Evolutionary conservation across 2,888 invertebrate genomes (phyloP), one percentile per base, ranked within the genome.

Genomic region (Ormyrus rosae): DNA sequence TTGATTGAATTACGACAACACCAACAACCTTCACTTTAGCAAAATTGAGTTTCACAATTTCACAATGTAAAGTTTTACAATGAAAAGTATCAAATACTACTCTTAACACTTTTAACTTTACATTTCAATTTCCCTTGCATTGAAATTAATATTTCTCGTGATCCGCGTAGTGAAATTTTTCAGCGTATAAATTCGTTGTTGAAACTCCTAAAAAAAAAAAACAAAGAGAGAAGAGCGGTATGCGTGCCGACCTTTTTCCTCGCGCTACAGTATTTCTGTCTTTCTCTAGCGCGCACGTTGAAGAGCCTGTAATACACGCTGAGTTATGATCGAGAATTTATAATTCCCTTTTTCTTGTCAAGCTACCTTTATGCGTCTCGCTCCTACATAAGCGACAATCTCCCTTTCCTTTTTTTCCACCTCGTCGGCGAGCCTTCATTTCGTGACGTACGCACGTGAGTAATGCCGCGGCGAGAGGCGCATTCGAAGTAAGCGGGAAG

Each of bases 251-350:
- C 19, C 19, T 48, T 46, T 58, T 45, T 48, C 4, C 8, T 13
- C 19, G n/a, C 56, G 5, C 56, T 19, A 19, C 19, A 19, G 19
- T 19, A 19, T 19, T 19, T 19, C 19, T 19, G 19, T 19, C 19
- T 19, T 2, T 19, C 2, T 19, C 19, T 19, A 19, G 19, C 19
- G 19, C 19, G 19, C 2, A 19, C 19, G 19, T 19, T 19, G 19
- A 19, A 19, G 9, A 34, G 8, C 13, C 6, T 2, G 3, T 55
- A 67, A 73, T 63, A 64, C 63, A 7, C 10, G 34, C 63, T 79
- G 63, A 79, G 45, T 68, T 74, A 74, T 69, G 69, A 79, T 69
- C 48, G 34, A 56, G 63, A 72, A 70, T 77, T 64, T 58, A 11
- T 56, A 64, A 64, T 77, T 70, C 10, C 64, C 64, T n/a, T 60